Percentiles rank a stretch among this genome's conserved stretches.
These are phyloP conservation scores for Quadriops clusia DNA, from an alignment of 2,888 invertebrate genomes.

Conservation along the genomic window DNA sequence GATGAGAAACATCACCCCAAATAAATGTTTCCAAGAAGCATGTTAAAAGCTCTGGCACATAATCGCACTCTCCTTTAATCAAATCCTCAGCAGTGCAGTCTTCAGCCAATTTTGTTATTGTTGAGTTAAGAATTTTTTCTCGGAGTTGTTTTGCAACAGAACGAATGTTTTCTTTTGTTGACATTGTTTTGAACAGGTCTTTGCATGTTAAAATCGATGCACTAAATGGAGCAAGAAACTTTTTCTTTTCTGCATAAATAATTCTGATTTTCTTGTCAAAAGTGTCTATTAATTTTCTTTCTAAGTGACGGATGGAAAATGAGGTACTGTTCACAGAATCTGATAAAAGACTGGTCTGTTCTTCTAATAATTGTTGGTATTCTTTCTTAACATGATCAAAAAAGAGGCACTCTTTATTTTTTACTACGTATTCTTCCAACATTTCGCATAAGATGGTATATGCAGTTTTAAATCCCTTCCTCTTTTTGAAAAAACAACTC, in stretches of 20 bases:
- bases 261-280: conserved; percentile 21
- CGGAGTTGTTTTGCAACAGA: conserved; percentile 21
- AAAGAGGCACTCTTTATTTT: conserved; percentile 22
- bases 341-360: conserved; percentile 18
- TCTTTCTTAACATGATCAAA: conserved; percentile 20
- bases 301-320: conserved; percentile 17
- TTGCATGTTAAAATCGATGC: conserved; percentile 17
- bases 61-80: conserved; percentile 18
- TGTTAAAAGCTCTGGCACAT: conserved; percentile 17
- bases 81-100: conserved; percentile 18
- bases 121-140: conserved; percentile 19
- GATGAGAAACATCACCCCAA: conserved; percentile 17
- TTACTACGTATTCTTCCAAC: conserved; percentile 18
- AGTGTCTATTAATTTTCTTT: conserved; percentile 19
- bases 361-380: conserved; percentile 17
- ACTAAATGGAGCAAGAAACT: conserved; percentile 22
- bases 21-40: conserved; percentile 16
- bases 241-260: conserved; percentile 20
- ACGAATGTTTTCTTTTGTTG: conserved; percentile 20
- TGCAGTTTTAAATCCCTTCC: conserved; percentile 17
- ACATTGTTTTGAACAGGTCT: conserved; percentile 21
- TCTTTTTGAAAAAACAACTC: too few species aligned
- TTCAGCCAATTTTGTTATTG: conserved; percentile 20
- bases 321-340: conserved; percentile 19
- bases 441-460: conserved; percentile 19